Percentiles rank a stretch among this genome's conserved stretches.
Conservation (phyloP, 2,797 vertebrate species). For the Ptychadena robeensis region DNA sequence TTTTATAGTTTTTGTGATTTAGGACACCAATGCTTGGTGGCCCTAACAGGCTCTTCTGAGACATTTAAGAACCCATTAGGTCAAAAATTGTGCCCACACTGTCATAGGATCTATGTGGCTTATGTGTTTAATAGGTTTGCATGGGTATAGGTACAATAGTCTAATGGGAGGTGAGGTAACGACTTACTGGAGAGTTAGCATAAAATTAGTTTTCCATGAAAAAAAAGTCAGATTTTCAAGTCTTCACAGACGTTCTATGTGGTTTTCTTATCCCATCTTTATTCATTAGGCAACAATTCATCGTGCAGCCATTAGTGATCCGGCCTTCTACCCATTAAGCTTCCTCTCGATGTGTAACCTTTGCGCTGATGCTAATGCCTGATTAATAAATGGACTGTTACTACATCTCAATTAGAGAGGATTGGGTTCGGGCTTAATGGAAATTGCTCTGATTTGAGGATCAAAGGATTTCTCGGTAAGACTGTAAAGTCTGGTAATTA, state of each 20-base stretch:
- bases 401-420: neutral
- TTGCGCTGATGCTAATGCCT: neutral
- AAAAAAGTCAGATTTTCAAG: too few relatives aligned
- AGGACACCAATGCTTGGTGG: too few relatives aligned
- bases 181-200: too few relatives aligned
- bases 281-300: neutral
- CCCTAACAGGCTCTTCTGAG: too few relatives aligned
- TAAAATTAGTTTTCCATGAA: too few relatives aligned
- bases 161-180: too few relatives aligned
- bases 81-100: too few relatives aligned
- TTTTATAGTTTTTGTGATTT: too few relatives aligned
- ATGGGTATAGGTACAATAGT: too few relatives aligned
- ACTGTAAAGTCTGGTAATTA: constrained; percentile 30
- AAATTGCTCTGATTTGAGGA: constrained; percentile 5
- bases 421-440: neutral
- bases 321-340: neutral
- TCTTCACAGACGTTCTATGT: neutral
- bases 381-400: neutral
- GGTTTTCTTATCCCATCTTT: neutral
- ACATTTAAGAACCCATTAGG: too few relatives aligned
- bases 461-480: neutral
- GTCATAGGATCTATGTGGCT: too few relatives aligned
- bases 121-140: too few relatives aligned
- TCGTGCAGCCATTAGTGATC: neutral
- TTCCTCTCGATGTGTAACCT: neutral